Evolutionary conservation across 1,140 invertebrate genomes (phyloP).

Genomic region (Heliothis subflexa): DNA sequence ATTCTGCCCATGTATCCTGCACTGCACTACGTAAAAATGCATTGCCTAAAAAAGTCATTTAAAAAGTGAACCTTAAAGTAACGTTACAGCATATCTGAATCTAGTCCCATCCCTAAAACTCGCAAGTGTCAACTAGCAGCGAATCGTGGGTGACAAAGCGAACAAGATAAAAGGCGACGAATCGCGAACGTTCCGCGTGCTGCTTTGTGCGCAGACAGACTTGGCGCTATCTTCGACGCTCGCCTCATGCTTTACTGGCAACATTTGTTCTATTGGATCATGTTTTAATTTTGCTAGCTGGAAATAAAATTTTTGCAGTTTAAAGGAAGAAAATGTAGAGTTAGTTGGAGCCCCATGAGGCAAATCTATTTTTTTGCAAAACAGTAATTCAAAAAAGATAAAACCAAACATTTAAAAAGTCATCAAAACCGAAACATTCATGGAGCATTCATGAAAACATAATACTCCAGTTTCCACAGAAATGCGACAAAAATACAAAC

Average conservation of each 20-base stretch:
- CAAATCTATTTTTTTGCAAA: too few relatives aligned
- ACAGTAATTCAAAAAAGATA: background rate
- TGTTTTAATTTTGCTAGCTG: background rate
- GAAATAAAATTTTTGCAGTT: background rate
- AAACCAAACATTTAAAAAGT: background rate
- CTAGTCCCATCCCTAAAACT: constrained; percentile 2
- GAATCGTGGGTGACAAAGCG: constrained; percentile 43
- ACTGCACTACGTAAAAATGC: too few relatives aligned
- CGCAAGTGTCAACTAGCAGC: constrained; percentile 38
- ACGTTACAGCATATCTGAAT: background rate
- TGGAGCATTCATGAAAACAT: background rate
- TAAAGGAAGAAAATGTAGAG: background rate
- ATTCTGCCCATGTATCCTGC: too few relatives aligned
- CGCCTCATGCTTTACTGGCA: constrained; percentile 1
- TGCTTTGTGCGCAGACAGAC: background rate
- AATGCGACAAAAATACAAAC: constrained; percentile 23
- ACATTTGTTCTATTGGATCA: constrained; percentile 17
- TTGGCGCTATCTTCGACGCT: constrained; percentile 11
- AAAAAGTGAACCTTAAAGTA: background rate
- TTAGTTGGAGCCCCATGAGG: background rate
- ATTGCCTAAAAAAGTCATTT: too few relatives aligned
- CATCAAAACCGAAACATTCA: constrained; percentile 2
- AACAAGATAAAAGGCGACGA: constrained; percentile 44
- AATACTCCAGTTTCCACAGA: background rate
- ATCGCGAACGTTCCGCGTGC: constrained; percentile 23